Evolutionary conservation across 2,797 vertebrate species (phyloP).

Genomic region (Chaunax sp.): DNA sequence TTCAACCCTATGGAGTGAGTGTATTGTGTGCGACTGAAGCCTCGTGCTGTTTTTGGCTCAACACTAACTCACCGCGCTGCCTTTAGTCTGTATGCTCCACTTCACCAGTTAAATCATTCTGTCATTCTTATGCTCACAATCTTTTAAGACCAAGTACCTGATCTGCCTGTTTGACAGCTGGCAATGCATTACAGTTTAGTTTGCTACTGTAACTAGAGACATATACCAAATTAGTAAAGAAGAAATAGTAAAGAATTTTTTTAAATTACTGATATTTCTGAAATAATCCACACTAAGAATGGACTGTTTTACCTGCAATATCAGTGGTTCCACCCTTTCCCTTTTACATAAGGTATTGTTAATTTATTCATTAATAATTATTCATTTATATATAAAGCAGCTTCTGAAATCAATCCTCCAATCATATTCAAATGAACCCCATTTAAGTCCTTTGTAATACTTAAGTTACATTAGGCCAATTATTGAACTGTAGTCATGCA

Average conservation of each 20-base stretch:
- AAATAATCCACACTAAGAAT: too few relatives aligned
- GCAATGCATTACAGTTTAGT: conserved; percentile 34
- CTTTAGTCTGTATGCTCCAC: conserved; percentile 24
- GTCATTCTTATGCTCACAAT: conserved; percentile 28
- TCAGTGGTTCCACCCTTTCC: too few relatives aligned
- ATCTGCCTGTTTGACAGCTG: conserved; percentile 36
- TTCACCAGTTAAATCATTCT: conserved; percentile 47
- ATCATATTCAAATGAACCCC: conserved; percentile 8
- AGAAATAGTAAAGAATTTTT: too few relatives aligned
- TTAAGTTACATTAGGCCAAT: conserved; percentile 31
- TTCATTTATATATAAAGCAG: too few relatives aligned
- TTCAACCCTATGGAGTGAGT: neutral
- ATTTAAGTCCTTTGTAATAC: conserved; percentile 1
- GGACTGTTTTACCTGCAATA: too few relatives aligned
- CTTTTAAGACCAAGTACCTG: conserved; percentile 26
- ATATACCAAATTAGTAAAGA: too few relatives aligned
- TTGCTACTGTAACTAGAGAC: too few relatives aligned
- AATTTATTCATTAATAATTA: too few relatives aligned
- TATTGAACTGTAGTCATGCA: conserved; percentile 34
- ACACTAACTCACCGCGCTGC: conserved; percentile 22
- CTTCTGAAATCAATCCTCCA: neutral
- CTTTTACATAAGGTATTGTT: too few relatives aligned
- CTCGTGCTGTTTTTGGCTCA: conserved; percentile 26
- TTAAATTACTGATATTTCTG: too few relatives aligned
- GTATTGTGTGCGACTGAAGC: neutral